Base-by-base conservation (phyloP, 1,140 invertebrate species). In the Zaprionus capensis region DNA sequence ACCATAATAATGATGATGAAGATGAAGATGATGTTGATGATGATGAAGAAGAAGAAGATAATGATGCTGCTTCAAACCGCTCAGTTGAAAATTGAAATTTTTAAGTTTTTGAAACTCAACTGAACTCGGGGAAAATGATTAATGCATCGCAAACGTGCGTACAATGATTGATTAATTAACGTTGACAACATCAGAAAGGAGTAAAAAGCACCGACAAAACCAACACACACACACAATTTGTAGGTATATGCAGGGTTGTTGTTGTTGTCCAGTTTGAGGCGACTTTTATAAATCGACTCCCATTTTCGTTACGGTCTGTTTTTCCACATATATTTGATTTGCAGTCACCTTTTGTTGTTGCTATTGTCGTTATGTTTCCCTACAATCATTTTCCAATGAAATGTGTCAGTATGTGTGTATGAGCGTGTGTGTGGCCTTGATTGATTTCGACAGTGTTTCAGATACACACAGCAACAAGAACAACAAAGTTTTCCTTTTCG, bases 111-210 rank as follows among this genome's bases (percentile, higher is more conserved):
- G 7, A 38, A 55, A 38, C 17, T 53, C 57, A 55, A 75, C 76
- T 71, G n/a, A 22, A 24, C n/a, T 46, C 5, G 41, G 41, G 69
- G 38, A 73, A 90, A 88, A 88, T 88, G 84, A 88, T 88, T 88
- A 88, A 88, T 88, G 84, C 63, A 22, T n/a, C 9, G 72, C 62
- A 76, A 78, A 75, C 67, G 67, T 81, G 82, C 36, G 71, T 71
- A 88, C 85, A 88, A 90, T 88, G 84, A 88, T 88, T 88, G 84
- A 90, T 88, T 88, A 88, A 88, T 88, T 88, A 88, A 84, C 78
- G 84, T 88, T 88, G 84, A 88, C 84, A 88, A 81, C 46, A 24
- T 74, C 77, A 53, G 70, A 81, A 68, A 78, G 72, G 71, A 79
- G 63, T 78, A 79, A 63, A 73, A 73, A 71, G 38, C 65, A 64